Evolutionary conservation across 2,797 vertebrate species (phyloP).

Genomic region (Gallinago nigripennis): DNA sequence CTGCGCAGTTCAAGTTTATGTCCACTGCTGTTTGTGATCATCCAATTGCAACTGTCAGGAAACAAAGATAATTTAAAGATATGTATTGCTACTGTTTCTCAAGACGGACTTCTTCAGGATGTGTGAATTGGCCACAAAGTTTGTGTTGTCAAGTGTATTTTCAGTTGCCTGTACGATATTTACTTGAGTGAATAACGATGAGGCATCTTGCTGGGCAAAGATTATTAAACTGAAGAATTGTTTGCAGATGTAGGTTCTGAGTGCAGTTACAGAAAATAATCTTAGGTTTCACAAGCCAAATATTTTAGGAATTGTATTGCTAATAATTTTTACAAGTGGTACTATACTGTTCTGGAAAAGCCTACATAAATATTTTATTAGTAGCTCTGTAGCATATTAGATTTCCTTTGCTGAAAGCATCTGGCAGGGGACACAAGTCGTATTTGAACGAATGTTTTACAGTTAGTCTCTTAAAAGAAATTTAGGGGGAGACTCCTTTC

Average conservation of each 20-base stretch:
- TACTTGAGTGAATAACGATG: background rate
- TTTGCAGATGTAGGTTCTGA: background rate
- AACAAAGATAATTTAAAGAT: background rate
- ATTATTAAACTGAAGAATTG: constrained; percentile 3
- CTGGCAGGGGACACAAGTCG: constrained; percentile 51
- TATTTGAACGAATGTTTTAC: constrained; percentile 74
- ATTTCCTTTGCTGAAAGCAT: constrained; percentile 66
- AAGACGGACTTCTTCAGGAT: background rate
- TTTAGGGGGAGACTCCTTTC: constrained; percentile 39
- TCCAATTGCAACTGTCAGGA: background rate
- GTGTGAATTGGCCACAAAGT: background rate
- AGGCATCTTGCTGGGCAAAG: background rate
- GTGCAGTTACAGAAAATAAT: constrained; percentile 6
- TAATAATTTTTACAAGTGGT: constrained; percentile 55
- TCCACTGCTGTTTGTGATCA: background rate
- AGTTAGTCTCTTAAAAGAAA: constrained; percentile 47
- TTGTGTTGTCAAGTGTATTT: background rate
- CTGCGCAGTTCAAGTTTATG: background rate
- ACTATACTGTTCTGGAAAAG: constrained; percentile 41
- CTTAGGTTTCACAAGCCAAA: constrained; percentile 40
- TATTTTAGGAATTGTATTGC: constrained; percentile 26
- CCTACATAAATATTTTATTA: constrained; percentile 77
- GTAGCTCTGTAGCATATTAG: constrained; percentile 60
- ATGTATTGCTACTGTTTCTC: background rate
- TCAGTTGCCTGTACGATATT: background rate